Evolutionary conservation across 2,113 vertebrate species (phyloP), one percentile per base, ranked within the genome.

Genomic region (Corydoras sp.): DNA sequence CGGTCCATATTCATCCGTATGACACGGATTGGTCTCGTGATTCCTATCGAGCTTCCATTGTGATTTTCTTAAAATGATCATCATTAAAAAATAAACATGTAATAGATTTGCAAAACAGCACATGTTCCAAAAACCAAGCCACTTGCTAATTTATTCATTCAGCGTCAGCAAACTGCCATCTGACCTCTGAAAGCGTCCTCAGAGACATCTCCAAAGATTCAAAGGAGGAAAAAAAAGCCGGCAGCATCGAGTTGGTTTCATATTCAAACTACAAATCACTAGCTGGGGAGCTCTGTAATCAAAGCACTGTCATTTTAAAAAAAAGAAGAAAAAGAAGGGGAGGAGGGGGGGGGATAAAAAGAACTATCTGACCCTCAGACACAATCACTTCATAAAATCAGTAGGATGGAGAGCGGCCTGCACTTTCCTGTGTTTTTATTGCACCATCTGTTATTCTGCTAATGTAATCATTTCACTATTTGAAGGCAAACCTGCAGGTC

Each of bases 141-240:
- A 68, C 70, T 69, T 54, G 62, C 56, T 73, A 66, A 76, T 72
- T 79, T 68, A 75, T 72, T 79, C 76, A 79, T 79, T 79, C 66
- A 79, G 74, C 68, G 49, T 29, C 53, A 66, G 71, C 72, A 71
- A 76, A 79, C 63, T 73, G 62, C 67, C 48, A 53, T 24, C 64
- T 76, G 74, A 73, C 74, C 74, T 79, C 74, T 73, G 29, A 71
- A 67, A 74, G 76, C 62, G 65, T 24, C 56, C 67, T 76, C 54
- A 58, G 70, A 76, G 3, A 43, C 51, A 65, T 31, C 9, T 32
- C 59, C 30, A 68, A 31, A 32, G 18, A 24, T 6, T 3, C 31
- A 43, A 32, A 66, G 30, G 18, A 10, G 9, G 43, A 48, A 35
- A 2, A 31, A 60, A 7, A 29, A 31, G 51, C 51, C 12, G 43